Conservation (phyloP, 2,113 vertebrate species). For the Setophaga kirtlandii region DNA sequence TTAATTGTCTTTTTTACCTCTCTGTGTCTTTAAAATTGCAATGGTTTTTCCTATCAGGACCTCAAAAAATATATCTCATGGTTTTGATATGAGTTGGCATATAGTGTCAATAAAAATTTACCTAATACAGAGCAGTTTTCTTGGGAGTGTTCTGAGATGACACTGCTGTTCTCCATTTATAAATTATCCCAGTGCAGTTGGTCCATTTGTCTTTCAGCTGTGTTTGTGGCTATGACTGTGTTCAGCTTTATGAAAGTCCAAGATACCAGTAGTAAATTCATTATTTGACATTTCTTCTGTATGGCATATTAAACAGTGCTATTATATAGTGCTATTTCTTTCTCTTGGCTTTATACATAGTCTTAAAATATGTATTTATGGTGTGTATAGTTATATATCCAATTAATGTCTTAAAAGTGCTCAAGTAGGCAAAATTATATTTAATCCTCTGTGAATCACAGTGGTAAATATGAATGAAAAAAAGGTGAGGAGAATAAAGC, state of each 20-base stretch:
- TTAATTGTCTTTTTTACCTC: neutral
- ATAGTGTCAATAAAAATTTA: neutral
- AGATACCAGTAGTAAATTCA: neutral
- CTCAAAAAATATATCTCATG: neutral
- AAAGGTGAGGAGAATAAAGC: neutral
- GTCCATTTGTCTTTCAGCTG: neutral
- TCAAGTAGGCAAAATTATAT: neutral
- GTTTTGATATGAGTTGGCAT: neutral
- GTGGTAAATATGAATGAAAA: neutral
- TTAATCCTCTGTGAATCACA: neutral
- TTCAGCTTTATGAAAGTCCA: neutral
- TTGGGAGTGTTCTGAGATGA: neutral
- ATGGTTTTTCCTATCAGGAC: neutral
- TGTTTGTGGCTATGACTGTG: neutral
- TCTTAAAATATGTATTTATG: neutral
- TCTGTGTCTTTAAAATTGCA: neutral
- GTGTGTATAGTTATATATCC: neutral
- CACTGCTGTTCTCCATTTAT: neutral
- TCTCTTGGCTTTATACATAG: neutral
- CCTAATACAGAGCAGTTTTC: neutral
- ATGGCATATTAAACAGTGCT: neutral
- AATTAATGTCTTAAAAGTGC: neutral
- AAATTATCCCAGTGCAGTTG: neutral
- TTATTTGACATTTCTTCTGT: neutral
- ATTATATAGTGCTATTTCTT: neutral